These are phyloP conservation scores for Phrynosoma platyrhinos DNA, from an alignment of 2,113 vertebrate species.

Conservation along the genomic window DNA sequence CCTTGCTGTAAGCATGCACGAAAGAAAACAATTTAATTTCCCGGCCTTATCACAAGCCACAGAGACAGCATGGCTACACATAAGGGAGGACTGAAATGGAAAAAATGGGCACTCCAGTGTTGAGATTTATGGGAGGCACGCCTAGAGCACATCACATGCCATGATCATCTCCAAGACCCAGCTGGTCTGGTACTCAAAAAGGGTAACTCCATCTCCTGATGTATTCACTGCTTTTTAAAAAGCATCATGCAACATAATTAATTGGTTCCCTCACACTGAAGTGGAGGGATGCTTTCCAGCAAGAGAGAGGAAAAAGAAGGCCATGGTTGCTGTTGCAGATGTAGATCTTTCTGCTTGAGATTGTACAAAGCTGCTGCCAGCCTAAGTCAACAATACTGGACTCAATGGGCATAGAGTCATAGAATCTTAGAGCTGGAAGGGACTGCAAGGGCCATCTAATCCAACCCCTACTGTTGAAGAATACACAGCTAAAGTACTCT, in stretches of 20 bases:
- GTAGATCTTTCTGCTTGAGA: neutral
- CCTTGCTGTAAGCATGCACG: neutral
- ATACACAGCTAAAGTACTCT: no score
- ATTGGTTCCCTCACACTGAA: slow-evolving; percentile 36
- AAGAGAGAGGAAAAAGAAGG: neutral
- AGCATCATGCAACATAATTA: slow-evolving; percentile 33
- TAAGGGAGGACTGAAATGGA: slow-evolving; percentile 29
- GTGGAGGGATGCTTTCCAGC: slow-evolving; percentile 50
- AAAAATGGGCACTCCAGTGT: neutral
- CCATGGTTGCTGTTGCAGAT: neutral
- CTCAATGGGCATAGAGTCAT: no score
- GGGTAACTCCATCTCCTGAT: neutral
- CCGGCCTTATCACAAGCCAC: slow-evolving; percentile 34
- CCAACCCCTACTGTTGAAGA: no score
- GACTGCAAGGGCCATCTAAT: no score
- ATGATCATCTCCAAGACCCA: slow-evolving; percentile 15
- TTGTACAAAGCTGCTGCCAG: no score
- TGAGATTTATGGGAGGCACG: slow-evolving; percentile 3
- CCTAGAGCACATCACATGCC: neutral
- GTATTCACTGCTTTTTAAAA: neutral
- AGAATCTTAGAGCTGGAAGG: no score
- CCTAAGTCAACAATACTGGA: no score
- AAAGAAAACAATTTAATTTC: slow-evolving; percentile 36
- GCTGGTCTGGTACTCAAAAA: neutral
- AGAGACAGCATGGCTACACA: slow-evolving; percentile 18